Evolutionary conservation across 2,797 vertebrate species (phyloP).

Genomic region (Aplochiton taeniatus): DNA sequence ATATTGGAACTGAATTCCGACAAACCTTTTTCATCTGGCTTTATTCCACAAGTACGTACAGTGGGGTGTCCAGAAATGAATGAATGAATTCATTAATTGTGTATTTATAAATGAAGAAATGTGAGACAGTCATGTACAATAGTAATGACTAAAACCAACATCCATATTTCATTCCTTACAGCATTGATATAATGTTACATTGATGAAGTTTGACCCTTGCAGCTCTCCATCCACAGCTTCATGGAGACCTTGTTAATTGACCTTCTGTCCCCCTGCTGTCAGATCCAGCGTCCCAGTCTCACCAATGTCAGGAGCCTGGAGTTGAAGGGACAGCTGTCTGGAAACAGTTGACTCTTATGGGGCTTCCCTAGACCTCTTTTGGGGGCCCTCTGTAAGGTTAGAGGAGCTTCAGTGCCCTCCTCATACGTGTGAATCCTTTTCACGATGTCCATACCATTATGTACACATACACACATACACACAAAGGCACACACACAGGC

Average conservation of each 20-base stretch:
- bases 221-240: slow-evolving; percentile 65
- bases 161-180: too few species aligned
- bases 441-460: slow-evolving; percentile 26
- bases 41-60: too few species aligned
- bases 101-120: too few species aligned
- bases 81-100: too few species aligned
- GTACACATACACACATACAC: background rate
- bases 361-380: slow-evolving; percentile 42
- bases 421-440: slow-evolving; percentile 25
- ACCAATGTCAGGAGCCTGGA: slow-evolving; percentile 56
- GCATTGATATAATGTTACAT: slow-evolving; percentile 14
- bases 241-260: slow-evolving; percentile 61
- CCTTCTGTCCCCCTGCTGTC: slow-evolving; percentile 52
- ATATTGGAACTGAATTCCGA: slow-evolving; percentile 21
- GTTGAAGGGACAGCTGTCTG: slow-evolving; percentile 62
- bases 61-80: too few species aligned
- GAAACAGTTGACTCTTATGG: slow-evolving; percentile 44
- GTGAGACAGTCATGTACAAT: too few species aligned
- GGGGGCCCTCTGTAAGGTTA: slow-evolving; percentile 22
- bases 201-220: slow-evolving; percentile 59
- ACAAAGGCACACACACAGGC: background rate
- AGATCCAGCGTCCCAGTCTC: slow-evolving; percentile 54
- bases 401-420: slow-evolving; percentile 27
- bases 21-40: background rate
- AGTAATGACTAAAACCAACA: too few species aligned